phyloP scores from a whole-genome alignment of 1,140 invertebrate species.

The Drosophila littoralis region DNA sequence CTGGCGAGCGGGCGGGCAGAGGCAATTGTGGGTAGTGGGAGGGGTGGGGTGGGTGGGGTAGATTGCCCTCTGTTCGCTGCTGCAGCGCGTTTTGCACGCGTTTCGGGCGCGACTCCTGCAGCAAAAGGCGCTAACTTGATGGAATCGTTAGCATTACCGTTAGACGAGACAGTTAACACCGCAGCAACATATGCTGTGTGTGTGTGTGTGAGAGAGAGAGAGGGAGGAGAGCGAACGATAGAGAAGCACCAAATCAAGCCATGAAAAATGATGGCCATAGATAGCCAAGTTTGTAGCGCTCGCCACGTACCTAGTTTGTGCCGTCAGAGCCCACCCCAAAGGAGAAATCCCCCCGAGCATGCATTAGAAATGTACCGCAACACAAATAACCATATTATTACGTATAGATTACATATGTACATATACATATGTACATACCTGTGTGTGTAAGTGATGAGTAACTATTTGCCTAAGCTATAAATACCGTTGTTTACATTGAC shows the following conservation, averaged over 20 bases:
- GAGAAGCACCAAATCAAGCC: constrained; percentile 22
- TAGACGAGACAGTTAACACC: constrained; percentile 50
- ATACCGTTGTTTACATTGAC: not conserved
- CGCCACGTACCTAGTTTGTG: not conserved
- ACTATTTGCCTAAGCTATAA: constrained; percentile 1
- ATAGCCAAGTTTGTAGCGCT: not conserved
- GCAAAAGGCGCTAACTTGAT: constrained; percentile 56
- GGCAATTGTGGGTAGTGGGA: not conserved
- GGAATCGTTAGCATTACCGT: constrained; percentile 67
- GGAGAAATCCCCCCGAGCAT: not conserved
- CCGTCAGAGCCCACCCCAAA: not conserved
- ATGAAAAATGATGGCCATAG: constrained; percentile 30
- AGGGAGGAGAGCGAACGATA: not conserved
- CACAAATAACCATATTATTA: not conserved
- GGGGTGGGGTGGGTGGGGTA: not conserved
- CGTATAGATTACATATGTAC: not conserved
- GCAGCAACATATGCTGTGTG: constrained; percentile 18
- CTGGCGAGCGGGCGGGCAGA: too few relatives aligned
- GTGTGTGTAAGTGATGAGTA: not conserved
- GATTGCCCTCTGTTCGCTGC: constrained; percentile 16
- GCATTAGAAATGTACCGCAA: not conserved
- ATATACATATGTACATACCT: not conserved
- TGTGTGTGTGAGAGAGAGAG: not conserved
- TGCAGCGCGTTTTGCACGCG: constrained; percentile 43
- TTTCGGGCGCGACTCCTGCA: constrained; percentile 20